A percentile compares a stretch with the other conserved stretches of the same genome.
Evolutionary conservation across 2,797 vertebrate species (phyloP).

Genomic region (Pipistrellus nathusii): DNA sequence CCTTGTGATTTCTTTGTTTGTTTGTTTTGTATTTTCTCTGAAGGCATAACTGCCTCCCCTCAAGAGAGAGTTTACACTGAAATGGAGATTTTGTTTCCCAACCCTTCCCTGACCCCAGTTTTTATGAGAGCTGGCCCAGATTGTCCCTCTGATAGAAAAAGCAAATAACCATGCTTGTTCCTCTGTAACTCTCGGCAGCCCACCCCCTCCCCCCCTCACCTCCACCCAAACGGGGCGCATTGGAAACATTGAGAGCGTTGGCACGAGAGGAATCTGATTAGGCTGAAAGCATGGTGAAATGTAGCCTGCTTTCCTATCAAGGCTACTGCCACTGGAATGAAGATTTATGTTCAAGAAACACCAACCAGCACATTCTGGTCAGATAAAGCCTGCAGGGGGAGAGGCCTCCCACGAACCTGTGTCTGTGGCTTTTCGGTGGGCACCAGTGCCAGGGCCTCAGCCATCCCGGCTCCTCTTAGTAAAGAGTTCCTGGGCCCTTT

Average conservation of each 20-base stretch:
- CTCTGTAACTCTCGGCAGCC: not conserved
- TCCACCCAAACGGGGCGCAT: conserved; percentile 47
- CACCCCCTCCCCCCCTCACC: not conserved
- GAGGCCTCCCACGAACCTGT: not conserved
- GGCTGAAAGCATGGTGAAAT: conserved; percentile 36
- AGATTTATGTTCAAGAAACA: conserved; percentile 77
- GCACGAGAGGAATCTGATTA: conserved; percentile 47
- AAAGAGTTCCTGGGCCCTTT: not conserved
- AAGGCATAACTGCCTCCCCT: not conserved
- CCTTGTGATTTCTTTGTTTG: not conserved
- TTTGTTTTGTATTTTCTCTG: not conserved
- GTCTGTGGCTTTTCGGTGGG: not conserved
- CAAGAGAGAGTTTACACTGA: not conserved
- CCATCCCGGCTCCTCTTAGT: not conserved
- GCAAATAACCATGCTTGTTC: not conserved
- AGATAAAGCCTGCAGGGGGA: conserved; percentile 37
- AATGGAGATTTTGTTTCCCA: not conserved
- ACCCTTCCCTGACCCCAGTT: not conserved
- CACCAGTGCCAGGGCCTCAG: not conserved
- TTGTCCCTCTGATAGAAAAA: conserved; percentile 10
- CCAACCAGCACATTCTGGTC: conserved; percentile 76
- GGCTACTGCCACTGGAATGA: conserved; percentile 62
- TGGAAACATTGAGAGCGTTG: conserved; percentile 35
- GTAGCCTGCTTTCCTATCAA: conserved; percentile 58
- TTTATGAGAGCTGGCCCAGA: conserved; percentile 44